These are phyloP conservation scores for Limnephilus marmoratus DNA, from an alignment of 2,888 invertebrate genomes.

Conservation along the genomic window DNA sequence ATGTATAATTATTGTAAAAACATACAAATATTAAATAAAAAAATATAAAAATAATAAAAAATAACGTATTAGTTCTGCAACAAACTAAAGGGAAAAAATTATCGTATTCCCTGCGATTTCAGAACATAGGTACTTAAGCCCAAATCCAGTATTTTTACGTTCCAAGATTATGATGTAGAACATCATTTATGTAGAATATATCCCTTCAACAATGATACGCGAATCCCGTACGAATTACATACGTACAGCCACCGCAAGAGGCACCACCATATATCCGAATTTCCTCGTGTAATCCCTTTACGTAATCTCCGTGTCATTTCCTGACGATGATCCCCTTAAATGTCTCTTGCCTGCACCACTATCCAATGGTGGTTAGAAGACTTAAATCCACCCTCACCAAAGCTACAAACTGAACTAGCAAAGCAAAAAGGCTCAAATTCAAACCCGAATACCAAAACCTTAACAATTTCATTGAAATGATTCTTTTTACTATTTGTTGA, in stretches of 20 bases:
- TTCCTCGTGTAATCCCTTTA: slow-evolving; percentile 39
- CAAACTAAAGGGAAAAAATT: not conserved
- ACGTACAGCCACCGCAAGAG: slow-evolving; percentile 1
- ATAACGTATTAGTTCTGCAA: not conserved
- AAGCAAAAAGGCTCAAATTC: slow-evolving; percentile 5
- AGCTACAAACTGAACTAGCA: not conserved
- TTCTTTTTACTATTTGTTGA: not conserved
- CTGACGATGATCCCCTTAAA: slow-evolving; percentile 60
- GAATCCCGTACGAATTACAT: slow-evolving; percentile 17
- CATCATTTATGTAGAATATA: not conserved
- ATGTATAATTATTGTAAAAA: no score
- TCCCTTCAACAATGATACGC: not conserved
- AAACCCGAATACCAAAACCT: not conserved
- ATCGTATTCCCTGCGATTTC: not conserved
- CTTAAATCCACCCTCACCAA: slow-evolving; percentile 41
- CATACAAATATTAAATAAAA: no score
- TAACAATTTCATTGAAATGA: not conserved
- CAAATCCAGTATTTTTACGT: not conserved
- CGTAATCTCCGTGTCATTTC: slow-evolving; percentile 62
- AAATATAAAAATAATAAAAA: no score
- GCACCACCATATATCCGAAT: slow-evolving; percentile 14
- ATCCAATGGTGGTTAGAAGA: slow-evolving; percentile 61
- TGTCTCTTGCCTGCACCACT: slow-evolving; percentile 61
- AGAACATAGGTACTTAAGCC: not conserved
- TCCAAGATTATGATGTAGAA: not conserved